Evolutionary conservation across 2,888 invertebrate species (phyloP).

Genomic region (Resseliella maxima): DNA sequence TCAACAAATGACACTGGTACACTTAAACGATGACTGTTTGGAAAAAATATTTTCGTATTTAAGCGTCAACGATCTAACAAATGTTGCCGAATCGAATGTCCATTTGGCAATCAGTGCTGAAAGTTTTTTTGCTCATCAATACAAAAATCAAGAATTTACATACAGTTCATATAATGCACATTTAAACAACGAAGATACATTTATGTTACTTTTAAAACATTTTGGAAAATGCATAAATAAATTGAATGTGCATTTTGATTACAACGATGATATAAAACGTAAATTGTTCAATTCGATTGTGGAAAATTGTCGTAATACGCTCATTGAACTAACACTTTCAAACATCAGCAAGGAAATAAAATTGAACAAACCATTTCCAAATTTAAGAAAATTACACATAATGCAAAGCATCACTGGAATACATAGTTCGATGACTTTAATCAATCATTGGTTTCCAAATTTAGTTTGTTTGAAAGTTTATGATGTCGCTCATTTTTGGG

Average conservation of each 20-base stretch:
- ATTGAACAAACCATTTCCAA: neutral
- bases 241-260: neutral
- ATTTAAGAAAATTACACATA: neutral
- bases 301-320: neutral
- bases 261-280: neutral
- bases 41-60: conserved; percentile 5
- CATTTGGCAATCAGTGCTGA: neutral
- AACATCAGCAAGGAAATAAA: neutral
- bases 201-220: neutral
- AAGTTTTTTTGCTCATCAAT: neutral
- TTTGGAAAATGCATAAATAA: neutral
- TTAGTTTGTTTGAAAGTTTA: neutral
- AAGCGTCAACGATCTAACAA: neutral
- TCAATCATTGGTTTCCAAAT: neutral
- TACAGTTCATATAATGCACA: neutral
- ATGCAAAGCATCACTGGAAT: neutral
- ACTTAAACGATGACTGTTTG: neutral
- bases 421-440: neutral
- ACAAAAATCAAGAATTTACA: neutral
- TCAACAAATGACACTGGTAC: neutral
- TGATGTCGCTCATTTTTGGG: neutral
- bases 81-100: neutral
- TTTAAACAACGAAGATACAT: neutral
- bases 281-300: neutral
- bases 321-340: neutral